Evolutionary conservation across 2,113 vertebrate genomes (phyloP).

Genomic region (Sardina pilchardus): DNA sequence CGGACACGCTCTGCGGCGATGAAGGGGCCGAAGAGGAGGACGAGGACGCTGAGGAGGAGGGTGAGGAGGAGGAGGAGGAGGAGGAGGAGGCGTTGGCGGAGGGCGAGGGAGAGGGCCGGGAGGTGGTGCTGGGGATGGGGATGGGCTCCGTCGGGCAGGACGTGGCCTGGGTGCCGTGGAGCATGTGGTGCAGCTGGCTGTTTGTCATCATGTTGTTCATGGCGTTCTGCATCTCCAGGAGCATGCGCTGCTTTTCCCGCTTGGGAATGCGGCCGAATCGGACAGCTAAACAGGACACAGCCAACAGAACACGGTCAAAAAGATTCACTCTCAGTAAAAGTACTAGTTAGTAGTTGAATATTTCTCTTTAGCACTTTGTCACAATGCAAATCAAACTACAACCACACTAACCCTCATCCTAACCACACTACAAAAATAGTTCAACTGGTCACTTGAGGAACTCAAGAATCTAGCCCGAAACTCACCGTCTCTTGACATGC

Average conservation of each 20-base stretch:
- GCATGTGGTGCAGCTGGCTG: conserved; percentile 73
- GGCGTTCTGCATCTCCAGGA: conserved; percentile 97
- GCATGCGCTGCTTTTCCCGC: conserved; percentile 95
- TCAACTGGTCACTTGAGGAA: no score
- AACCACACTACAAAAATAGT: no score
- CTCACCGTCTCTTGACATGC: conserved; percentile 97
- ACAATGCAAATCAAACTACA: background rate
- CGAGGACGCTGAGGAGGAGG: conserved; percentile 59
- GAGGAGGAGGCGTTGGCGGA: conserved; percentile 63
- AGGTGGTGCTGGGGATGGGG: conserved; percentile 63
- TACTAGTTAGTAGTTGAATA: no score
- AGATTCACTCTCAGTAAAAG: background rate
- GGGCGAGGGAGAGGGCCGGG: conserved; percentile 63
- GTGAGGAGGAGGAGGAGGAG: conserved; percentile 56
- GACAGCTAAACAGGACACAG: conserved; percentile 77
- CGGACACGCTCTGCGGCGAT: conserved; percentile 48
- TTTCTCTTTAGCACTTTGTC: background rate
- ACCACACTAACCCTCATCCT: background rate
- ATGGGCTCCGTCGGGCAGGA: conserved; percentile 35
- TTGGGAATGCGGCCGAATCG: conserved; percentile 97
- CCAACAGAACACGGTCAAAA: background rate
- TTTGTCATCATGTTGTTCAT: conserved; percentile 96
- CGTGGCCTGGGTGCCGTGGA: conserved; percentile 61
- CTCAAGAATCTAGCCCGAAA: background rate
- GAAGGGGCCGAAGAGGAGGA: conserved; percentile 64